Evolutionary conservation across 2,113 vertebrate species (phyloP).

Genomic region (Acrocephalus kingi): DNA sequence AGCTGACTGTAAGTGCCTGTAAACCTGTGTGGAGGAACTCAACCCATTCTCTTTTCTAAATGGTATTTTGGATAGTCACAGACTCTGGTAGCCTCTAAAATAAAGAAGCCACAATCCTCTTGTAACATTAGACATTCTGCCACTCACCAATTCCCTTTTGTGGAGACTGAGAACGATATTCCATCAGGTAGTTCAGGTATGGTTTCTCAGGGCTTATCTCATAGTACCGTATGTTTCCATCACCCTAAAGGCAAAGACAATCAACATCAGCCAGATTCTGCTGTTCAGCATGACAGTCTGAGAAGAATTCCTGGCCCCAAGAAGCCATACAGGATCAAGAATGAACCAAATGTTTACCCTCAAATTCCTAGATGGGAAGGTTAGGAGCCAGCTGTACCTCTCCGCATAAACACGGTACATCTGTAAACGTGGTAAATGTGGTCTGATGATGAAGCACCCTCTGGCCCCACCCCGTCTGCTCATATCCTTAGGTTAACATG

Average conservation of each 20-base stretch:
- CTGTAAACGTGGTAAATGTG: background rate
- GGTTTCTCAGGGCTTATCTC: slow-evolving; percentile 88
- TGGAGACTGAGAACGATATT: slow-evolving; percentile 85
- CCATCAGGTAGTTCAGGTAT: slow-evolving; percentile 84
- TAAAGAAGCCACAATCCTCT: background rate
- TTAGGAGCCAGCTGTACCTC: background rate
- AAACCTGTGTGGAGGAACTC: background rate
- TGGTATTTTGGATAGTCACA: background rate
- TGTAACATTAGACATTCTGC: background rate
- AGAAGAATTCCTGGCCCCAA: background rate
- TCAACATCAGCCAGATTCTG: background rate
- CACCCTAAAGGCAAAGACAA: slow-evolving; percentile 78
- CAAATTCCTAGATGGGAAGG: background rate
- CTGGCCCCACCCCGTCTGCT: background rate
- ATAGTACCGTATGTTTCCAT: slow-evolving; percentile 93
- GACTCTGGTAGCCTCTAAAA: background rate
- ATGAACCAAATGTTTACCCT: background rate
- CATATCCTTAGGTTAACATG: background rate
- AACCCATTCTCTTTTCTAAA: background rate
- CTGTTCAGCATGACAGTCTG: background rate
- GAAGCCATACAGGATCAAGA: background rate
- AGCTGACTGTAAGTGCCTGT: background rate
- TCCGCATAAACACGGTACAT: background rate
- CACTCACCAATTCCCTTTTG: slow-evolving; percentile 93
- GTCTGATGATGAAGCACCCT: background rate